These are phyloP conservation scores for Melierax canorus DNA, from an alignment of 2,113 vertebrate genomes.

Conservation along the genomic window DNA sequence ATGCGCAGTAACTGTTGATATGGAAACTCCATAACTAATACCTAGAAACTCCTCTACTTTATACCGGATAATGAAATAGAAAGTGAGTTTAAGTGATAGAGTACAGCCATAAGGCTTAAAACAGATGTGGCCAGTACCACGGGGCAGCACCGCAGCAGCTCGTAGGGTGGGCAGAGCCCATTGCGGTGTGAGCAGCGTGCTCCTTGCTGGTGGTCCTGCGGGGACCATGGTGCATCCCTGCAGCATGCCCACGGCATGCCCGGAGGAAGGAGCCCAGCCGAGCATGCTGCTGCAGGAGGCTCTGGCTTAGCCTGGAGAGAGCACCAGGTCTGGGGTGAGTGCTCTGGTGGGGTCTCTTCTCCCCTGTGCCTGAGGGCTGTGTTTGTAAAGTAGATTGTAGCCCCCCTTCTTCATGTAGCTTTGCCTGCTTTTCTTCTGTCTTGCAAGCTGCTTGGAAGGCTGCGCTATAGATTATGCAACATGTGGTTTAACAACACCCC, in stretches of 20 bases:
- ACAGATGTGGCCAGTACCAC: rapidly evolving
- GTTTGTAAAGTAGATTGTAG: not conserved
- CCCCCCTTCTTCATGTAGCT: rapidly evolving
- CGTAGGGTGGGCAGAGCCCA: not conserved
- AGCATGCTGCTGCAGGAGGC: not conserved
- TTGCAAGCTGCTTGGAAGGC: not conserved
- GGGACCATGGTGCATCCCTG: too few species aligned
- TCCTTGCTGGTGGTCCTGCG: not conserved
- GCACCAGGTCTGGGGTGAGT: not conserved
- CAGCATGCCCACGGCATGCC: rapidly evolving
- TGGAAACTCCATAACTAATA: not conserved
- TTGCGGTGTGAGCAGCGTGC: rapidly evolving
- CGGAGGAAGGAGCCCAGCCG: not conserved
- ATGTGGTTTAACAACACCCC: not conserved
- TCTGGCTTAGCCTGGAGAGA: not conserved
- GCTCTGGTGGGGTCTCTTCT: not conserved
- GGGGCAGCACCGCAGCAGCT: not conserved
- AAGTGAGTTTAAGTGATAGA: not conserved
- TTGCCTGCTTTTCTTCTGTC: not conserved
- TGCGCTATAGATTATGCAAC: rapidly evolving
- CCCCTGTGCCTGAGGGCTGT: not conserved
- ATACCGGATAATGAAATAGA: not conserved
- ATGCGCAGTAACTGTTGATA: rapidly evolving
- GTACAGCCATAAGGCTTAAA: too few species aligned
- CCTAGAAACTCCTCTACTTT: not conserved